Percentiles rank a stretch among this genome's conserved stretches.
Conservation (phyloP, 2,113 vertebrate species). For the Hyla sarda region DNA sequence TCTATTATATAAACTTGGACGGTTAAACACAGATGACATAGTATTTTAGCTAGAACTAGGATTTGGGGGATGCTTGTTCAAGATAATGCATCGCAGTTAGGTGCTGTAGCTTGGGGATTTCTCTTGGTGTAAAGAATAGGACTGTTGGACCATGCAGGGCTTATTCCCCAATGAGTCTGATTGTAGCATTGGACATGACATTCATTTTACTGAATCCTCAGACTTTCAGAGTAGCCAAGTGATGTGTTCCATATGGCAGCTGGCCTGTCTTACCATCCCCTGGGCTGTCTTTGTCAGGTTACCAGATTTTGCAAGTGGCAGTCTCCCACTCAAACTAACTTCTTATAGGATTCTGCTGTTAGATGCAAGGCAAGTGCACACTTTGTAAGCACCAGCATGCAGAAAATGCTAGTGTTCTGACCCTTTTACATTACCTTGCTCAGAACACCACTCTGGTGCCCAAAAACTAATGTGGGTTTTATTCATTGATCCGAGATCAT, state of each 20-base stretch:
- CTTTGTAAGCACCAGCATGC: too few species aligned
- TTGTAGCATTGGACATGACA: too few species aligned
- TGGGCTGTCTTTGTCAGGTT: neutral
- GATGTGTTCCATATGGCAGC: neutral
- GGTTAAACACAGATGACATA: neutral
- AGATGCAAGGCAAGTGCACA: too few species aligned
- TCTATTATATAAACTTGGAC: conserved; percentile 2
- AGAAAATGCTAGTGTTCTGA: too few species aligned
- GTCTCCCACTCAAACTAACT: too few species aligned
- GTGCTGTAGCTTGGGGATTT: neutral
- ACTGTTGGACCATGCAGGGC: neutral
- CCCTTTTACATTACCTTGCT: too few species aligned
- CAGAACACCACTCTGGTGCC: too few species aligned
- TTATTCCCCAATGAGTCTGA: neutral
- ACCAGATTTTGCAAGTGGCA: neutral
- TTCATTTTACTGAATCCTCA: too few species aligned
- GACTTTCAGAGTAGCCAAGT: too few species aligned
- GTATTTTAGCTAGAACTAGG: neutral
- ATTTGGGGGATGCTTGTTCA: neutral
- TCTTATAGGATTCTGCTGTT: too few species aligned
- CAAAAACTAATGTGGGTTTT: too few species aligned
- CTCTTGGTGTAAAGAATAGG: neutral
- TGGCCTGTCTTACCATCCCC: neutral
- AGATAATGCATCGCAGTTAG: neutral
- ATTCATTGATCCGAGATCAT: too few species aligned